A percentile compares a stretch with the other conserved stretches of the same genome.
These are phyloP conservation scores for Pogonomyrmex californicus DNA, from an alignment of 1,140 invertebrate species.

Conservation along the genomic window DNA sequence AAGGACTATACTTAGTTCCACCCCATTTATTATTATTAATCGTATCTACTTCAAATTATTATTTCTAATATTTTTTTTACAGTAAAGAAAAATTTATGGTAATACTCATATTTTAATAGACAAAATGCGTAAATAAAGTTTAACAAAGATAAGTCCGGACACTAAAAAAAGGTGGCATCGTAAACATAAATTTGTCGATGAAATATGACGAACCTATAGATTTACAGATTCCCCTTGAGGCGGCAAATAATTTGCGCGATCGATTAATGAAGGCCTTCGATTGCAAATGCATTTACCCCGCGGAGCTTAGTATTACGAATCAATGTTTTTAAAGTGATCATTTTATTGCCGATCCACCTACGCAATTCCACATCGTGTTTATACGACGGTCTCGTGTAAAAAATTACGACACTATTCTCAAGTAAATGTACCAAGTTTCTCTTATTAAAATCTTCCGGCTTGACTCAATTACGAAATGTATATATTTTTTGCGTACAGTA, in stretches of 20 bases:
- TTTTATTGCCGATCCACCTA: slow-evolving; percentile 46
- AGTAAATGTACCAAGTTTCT: slow-evolving; percentile 11
- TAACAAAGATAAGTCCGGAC: neutral
- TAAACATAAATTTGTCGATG: slow-evolving; percentile 1
- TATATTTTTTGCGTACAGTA: neutral
- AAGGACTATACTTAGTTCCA: no score
- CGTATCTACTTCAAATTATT: neutral
- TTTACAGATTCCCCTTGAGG: slow-evolving; percentile 13
- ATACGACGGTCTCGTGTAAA: neutral
- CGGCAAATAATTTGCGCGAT: slow-evolving; percentile 37
- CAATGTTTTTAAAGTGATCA: slow-evolving; percentile 25
- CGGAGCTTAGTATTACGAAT: slow-evolving; percentile 30
- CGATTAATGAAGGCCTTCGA: slow-evolving; percentile 53
- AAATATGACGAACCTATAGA: neutral
- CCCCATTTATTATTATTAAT: no score
- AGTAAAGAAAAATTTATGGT: neutral
- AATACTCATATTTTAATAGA: neutral
- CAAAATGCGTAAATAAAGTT: neutral
- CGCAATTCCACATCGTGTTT: slow-evolving; percentile 6
- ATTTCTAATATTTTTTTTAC: neutral
- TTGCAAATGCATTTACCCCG: slow-evolving; percentile 14
- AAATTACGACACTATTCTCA: neutral
- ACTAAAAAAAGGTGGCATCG: neutral
- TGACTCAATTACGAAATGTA: neutral
- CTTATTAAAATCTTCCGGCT: neutral